These are phyloP conservation scores for Lepas anatifera DNA, from an alignment of 2,888 invertebrate genomes.

Conservation along the genomic window DNA sequence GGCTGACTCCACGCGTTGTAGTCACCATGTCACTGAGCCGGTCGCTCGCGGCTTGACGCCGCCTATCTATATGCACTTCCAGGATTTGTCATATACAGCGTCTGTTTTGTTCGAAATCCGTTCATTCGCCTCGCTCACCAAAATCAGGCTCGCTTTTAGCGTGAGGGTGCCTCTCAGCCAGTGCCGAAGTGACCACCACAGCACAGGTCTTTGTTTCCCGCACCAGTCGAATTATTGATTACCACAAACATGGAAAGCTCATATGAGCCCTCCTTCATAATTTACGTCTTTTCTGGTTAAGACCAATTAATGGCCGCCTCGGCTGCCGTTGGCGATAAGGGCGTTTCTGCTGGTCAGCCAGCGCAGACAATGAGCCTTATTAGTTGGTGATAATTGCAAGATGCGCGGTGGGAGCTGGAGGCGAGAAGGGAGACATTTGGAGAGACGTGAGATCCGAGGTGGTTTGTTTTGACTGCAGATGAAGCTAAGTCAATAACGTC, in stretches of 20 bases:
- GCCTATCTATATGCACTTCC: no score
- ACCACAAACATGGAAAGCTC: constrained; percentile 8
- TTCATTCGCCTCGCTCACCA: no score
- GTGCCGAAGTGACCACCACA: no score
- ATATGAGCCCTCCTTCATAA: constrained; percentile 7
- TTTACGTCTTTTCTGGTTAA: constrained; percentile 9
- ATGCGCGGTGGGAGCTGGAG: neutral
- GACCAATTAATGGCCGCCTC: neutral
- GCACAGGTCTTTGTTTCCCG: neutral
- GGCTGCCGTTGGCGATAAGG: neutral
- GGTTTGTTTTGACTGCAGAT: constrained; percentile 9
- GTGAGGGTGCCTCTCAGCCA: no score
- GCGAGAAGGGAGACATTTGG: neutral
- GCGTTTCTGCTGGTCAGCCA: neutral
- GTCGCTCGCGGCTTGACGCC: no score
- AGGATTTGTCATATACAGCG: no score
- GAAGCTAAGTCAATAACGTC: neutral
- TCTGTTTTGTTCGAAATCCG: no score
- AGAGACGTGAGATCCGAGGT: neutral
- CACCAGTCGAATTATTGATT: neutral
- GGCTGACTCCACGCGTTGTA: neutral
- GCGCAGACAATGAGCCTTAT: neutral
- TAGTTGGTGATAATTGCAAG: neutral
- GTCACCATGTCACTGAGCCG: neutral
- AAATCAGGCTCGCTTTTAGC: no score